phyloP scores from a whole-genome alignment of 1,140 invertebrate genomes.

The Drosophila leontia region DNA sequence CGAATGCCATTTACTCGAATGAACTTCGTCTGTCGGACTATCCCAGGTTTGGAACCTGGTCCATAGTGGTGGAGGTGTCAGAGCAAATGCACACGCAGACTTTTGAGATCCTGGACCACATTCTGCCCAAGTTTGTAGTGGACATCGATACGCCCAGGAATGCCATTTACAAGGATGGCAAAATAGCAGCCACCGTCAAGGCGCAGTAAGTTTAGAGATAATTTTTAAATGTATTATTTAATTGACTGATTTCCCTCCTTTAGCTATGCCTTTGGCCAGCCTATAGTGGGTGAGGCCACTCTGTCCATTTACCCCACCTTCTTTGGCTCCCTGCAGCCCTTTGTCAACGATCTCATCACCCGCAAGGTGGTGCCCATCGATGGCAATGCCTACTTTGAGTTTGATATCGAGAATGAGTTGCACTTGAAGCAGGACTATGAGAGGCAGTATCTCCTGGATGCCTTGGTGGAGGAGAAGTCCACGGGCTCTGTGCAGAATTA shows the following conservation, averaged over 20 bases:
- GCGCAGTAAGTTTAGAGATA: constrained; percentile 89
- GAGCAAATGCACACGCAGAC: constrained; percentile 81
- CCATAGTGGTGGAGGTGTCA: constrained; percentile 86
- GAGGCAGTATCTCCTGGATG: constrained; percentile 90
- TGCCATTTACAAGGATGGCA: constrained; percentile 92
- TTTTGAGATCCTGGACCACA: constrained; percentile 91
- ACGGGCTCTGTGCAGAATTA: constrained; percentile 92
- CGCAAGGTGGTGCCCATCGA: constrained; percentile 93
- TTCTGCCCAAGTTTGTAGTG: constrained; percentile 92
- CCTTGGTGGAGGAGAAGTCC: constrained; percentile 90
- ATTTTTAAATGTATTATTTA: neutral
- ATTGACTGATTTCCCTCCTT: neutral
- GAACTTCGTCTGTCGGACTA: constrained; percentile 93
- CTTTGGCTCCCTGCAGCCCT: constrained; percentile 82
- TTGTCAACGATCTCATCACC: constrained; percentile 84
- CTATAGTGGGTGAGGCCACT: constrained; percentile 91
- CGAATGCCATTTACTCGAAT: constrained; percentile 91
- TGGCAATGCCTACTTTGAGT: constrained; percentile 91
- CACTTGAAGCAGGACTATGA: constrained; percentile 90
- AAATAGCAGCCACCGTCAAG: constrained; percentile 91
- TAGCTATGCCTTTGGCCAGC: constrained; percentile 89
- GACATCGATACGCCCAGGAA: constrained; percentile 92
- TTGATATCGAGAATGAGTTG: constrained; percentile 90
- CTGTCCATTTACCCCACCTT: constrained; percentile 88
- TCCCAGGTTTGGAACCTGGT: constrained; percentile 96